Evolutionary conservation across 2,113 vertebrate species (phyloP).

Genomic region (Propithecus coquereli): DNA sequence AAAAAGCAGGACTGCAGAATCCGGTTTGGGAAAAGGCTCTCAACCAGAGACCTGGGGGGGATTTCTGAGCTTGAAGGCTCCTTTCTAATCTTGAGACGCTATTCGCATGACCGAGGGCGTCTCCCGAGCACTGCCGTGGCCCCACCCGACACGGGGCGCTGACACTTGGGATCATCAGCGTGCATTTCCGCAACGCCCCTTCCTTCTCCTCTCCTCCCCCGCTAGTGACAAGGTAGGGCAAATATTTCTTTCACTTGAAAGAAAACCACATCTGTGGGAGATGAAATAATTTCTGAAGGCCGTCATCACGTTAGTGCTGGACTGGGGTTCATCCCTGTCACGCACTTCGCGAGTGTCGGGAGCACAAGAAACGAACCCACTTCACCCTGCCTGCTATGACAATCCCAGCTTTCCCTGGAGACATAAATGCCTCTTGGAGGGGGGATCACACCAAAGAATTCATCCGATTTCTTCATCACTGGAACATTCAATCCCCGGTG

Average conservation of each 20-base stretch:
- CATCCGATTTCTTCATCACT: neutral
- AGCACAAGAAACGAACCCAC: neutral
- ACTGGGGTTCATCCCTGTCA: neutral
- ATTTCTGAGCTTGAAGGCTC: neutral
- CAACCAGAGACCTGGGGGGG: neutral
- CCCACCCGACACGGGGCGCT: neutral
- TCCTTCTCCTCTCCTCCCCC: neutral
- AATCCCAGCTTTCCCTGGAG: neutral
- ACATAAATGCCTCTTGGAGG: too few relatives aligned
- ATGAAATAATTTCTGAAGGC: neutral
- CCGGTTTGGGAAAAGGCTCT: neutral
- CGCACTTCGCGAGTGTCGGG: accelerated
- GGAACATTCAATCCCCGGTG: accelerated
- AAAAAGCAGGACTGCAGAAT: neutral
- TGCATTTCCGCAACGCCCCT: neutral
- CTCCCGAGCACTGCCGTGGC: too few relatives aligned
- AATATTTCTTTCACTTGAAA: neutral
- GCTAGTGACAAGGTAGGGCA: neutral
- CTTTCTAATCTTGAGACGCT: neutral
- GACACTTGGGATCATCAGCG: neutral
- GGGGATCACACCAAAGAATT: too few relatives aligned
- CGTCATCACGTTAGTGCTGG: neutral
- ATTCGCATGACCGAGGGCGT: neutral
- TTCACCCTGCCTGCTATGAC: neutral
- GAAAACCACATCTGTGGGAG: neutral